phyloP scores from a whole-genome alignment of 1,140 invertebrate species.

The Rhyzopertha dominica region DNA sequence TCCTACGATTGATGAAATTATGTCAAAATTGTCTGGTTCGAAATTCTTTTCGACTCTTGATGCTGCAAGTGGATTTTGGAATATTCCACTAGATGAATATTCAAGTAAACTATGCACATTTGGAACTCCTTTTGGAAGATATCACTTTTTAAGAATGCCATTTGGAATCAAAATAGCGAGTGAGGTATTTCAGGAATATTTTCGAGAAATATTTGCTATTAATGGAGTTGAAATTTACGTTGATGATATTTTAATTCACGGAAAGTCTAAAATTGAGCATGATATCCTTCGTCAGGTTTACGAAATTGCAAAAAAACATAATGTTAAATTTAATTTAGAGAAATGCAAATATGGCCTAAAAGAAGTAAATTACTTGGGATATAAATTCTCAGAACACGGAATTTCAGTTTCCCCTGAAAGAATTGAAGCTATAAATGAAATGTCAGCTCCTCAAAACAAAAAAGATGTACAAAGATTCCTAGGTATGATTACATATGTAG shows the following conservation, averaged over 20 bases:
- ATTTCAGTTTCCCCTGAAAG: slow-evolving; percentile 41
- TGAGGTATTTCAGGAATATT: slow-evolving; percentile 44
- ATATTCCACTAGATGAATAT: slow-evolving; percentile 32
- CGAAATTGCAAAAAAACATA: too few species aligned
- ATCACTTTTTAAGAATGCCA: slow-evolving; percentile 38
- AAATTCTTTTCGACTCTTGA: slow-evolving; percentile 49
- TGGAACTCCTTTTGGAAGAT: slow-evolving; percentile 44
- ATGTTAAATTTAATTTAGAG: too few species aligned
- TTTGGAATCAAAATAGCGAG: slow-evolving; percentile 43
- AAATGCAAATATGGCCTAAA: too few species aligned
- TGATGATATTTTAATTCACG: slow-evolving; percentile 39
- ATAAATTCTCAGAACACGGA: slow-evolving; percentile 22
- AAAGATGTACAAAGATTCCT: slow-evolving; percentile 38
- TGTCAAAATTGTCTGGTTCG: slow-evolving; percentile 37
- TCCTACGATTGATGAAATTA: slow-evolving; percentile 46
- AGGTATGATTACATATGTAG: slow-evolving; percentile 39
- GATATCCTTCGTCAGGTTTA: slow-evolving; percentile 15
- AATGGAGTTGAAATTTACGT: slow-evolving; percentile 27
- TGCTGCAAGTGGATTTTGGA: slow-evolving; percentile 42
- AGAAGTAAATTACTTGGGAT: slow-evolving; percentile 14
- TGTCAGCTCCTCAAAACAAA: slow-evolving; percentile 32
- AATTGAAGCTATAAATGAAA: slow-evolving; percentile 38
- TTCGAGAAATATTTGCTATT: slow-evolving; percentile 39
- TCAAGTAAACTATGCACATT: slow-evolving; percentile 41
- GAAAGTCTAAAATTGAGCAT: slow-evolving; percentile 12